phyloP scores from a whole-genome alignment of 1,140 invertebrate species.

The Orchestia grillus region DNA sequence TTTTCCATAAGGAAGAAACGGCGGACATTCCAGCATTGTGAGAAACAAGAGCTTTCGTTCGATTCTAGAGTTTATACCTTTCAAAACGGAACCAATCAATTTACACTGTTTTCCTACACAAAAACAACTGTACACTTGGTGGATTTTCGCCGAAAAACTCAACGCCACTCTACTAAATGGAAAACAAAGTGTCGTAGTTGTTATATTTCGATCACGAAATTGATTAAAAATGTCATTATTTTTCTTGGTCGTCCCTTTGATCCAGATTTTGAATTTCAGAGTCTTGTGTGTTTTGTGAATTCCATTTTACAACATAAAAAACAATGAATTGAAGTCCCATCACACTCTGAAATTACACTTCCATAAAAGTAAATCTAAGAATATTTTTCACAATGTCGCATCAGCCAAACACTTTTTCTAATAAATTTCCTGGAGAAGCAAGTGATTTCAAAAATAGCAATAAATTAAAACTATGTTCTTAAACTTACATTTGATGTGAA shows the following conservation, averaged over 20 bases:
- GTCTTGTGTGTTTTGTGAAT: neutral
- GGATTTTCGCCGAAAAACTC: neutral
- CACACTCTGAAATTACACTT: neutral
- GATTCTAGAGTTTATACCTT: neutral
- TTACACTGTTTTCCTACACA: neutral
- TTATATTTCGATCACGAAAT: too few species aligned
- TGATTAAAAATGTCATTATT: too few species aligned
- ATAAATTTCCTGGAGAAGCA: too few species aligned
- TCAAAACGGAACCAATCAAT: neutral
- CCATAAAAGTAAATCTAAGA: too few species aligned
- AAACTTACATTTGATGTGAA: too few species aligned
- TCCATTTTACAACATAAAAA: neutral
- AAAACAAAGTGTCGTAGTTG: too few species aligned
- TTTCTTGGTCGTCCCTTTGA: too few species aligned
- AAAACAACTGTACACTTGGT: neutral
- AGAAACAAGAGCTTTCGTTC: neutral
- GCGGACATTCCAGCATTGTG: neutral
- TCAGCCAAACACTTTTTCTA: too few species aligned
- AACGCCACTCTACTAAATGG: neutral
- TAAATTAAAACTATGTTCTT: too few species aligned
- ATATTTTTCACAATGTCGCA: too few species aligned
- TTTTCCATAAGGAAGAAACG: conserved; percentile 44
- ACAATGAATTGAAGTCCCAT: neutral
- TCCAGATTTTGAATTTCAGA: neutral
- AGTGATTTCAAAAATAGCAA: too few species aligned